Evolutionary conservation across 2,113 vertebrate species (phyloP), one percentile per base, ranked within the genome.

Genomic region (Saccopteryx leptura): DNA sequence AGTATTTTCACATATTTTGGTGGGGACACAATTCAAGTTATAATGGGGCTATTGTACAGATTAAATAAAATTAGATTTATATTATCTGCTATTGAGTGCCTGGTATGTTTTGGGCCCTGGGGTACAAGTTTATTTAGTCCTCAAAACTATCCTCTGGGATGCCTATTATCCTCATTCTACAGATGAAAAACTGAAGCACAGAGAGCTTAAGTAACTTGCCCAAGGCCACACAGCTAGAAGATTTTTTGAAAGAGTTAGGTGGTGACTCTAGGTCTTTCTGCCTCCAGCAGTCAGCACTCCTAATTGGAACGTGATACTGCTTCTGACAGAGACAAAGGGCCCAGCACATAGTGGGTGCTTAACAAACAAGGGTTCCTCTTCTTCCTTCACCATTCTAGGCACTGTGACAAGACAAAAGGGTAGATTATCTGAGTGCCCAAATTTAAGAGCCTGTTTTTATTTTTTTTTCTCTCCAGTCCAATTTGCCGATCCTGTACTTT

Each of bases 401-500:
- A n/a, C 83, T 46, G 23, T 1, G 4, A 65, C 39, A 72, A 87
- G 66, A 81, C 17, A 7, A 65, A 65, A 90, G 31, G 86, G 52
- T 26, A 39, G 46, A 76, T 87, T 24, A 74, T n/a, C 61, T 68
- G 33, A 90, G 3, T 61, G 63, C 78, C 56, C 72, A 71, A 15
- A 85, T 66, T 92, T 85, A 90, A 61, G 7, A 93, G 52, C 81
- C 84, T 78, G 46, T 52, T 71, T 93, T 94, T 71, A 54, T 52
- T 39, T 39, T 39, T 39, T 39, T 39, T 39, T 61, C 50, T 12
- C 24, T 54, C n/a, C 26, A 23, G 80, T 74, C 88, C 89, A 78
- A 94, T 89, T 92, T 93, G 76, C 69, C 60, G 66, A 71, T 89
- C 74, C 50, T 90, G 60, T 92, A 58, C 65, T 87, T 96, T 88